A percentile compares a stretch with the other conserved stretches of the same genome.
Evolutionary conservation across 2,113 vertebrate genomes (phyloP).

Genomic region (Sinocyclocheilus grahami): DNA sequence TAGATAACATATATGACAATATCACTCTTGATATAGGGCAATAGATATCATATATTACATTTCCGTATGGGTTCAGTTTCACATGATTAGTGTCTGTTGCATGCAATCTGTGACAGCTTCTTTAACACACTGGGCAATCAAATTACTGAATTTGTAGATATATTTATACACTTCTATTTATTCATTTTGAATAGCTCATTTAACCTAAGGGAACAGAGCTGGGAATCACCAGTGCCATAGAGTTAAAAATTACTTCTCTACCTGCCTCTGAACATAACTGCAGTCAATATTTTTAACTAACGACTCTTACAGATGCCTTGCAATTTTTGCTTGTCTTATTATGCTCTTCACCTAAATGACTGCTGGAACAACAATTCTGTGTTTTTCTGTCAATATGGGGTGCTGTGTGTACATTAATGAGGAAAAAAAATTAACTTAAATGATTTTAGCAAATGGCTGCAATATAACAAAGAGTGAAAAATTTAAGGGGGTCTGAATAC

Average conservation of each 20-base stretch:
- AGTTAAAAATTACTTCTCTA: constrained; percentile 15
- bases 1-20: no score
- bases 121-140: background rate
- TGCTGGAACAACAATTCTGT: no score
- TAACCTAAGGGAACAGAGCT: background rate
- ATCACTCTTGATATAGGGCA: no score
- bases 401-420: no score
- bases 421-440: no score
- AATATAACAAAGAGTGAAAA: no score
- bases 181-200: background rate
- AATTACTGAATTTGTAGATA: background rate
- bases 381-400: no score
- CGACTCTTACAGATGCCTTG: constrained; percentile 24
- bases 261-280: constrained; percentile 48
- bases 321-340: constrained; percentile 61
- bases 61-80: no score
- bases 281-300: constrained; percentile 40
- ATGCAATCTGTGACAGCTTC: background rate
- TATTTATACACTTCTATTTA: background rate
- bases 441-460: no score
- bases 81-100: no score
- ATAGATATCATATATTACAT: no score
- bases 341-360: constrained; percentile 58
- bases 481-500: no score
- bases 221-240: background rate